Conservation (phyloP, 2,113 vertebrate genomes). For the Scartelaos histophorus region DNA sequence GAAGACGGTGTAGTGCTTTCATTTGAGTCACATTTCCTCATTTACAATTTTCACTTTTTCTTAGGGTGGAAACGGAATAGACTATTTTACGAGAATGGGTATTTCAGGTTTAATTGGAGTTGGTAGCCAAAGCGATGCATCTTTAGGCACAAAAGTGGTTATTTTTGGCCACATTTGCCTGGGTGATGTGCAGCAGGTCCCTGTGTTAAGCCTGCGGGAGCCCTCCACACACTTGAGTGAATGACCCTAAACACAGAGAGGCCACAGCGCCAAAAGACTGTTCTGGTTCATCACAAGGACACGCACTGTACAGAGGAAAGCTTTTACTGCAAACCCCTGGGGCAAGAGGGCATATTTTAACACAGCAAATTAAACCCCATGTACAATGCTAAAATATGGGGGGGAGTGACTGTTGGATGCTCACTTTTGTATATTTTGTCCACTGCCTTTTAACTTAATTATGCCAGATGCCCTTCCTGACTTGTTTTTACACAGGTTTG, state of each 20-base stretch:
- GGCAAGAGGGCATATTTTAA: constrained; percentile 34
- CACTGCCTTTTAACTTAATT: background rate
- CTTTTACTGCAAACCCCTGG: constrained; percentile 51
- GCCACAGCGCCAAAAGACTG: constrained; percentile 40
- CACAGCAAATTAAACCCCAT: constrained; percentile 49
- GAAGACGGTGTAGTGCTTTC: too few species aligned
- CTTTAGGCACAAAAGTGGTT: background rate
- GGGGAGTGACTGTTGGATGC: constrained; percentile 12
- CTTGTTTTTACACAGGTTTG: background rate
- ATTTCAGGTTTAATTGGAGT: too few species aligned
- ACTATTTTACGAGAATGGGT: too few species aligned
- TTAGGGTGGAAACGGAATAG: too few species aligned
- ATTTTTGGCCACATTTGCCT: background rate
- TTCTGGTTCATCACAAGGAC: constrained; percentile 38
- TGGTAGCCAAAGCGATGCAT: background rate
- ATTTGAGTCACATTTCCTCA: too few species aligned
- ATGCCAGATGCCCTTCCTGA: background rate
- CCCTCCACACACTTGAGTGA: constrained; percentile 16
- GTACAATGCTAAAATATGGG: constrained; percentile 36
- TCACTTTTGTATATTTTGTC: background rate
- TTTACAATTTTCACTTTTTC: too few species aligned
- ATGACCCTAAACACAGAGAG: constrained; percentile 16
- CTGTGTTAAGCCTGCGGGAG: constrained; percentile 2
- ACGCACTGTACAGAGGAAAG: constrained; percentile 46
- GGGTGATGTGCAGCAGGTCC: background rate